A percentile compares a stretch with the other conserved stretches of the same genome.
phyloP scores from a whole-genome alignment of 30 jellyfish, hydroid and myxozoan species.

The Morbakka virulenta region DNA sequence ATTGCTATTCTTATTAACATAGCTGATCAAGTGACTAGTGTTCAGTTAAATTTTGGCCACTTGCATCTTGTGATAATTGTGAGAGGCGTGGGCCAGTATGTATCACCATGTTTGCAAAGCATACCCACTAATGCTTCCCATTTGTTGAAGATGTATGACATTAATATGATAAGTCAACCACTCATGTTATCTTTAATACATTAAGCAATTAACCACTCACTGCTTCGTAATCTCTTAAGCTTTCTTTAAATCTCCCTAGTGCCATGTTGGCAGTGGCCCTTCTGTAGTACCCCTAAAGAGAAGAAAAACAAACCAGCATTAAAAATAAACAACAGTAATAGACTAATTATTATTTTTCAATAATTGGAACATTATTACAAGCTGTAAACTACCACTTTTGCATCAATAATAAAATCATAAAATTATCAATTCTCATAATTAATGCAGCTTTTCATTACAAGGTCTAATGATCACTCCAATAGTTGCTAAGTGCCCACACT shows the following conservation, averaged over 20 bases:
- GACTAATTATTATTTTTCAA: background rate
- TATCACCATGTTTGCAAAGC: no score
- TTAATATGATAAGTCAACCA: background rate
- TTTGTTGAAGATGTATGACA: background rate
- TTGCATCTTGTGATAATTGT: no score
- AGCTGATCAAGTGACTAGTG: no score
- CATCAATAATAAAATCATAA: background rate
- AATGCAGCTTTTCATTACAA: no score
- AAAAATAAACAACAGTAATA: background rate
- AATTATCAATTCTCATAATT: background rate
- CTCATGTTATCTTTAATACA: no score
- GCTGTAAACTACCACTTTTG: background rate
- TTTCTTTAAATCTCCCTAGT: conserved; percentile 84
- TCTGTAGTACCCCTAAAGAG: conserved; percentile 86
- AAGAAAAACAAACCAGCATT: background rate
- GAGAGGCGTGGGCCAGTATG: no score
- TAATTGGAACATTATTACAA: background rate
- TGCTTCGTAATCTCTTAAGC: conserved; percentile 88
- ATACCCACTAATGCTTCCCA: background rate
- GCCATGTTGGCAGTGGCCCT: conserved; percentile 97
- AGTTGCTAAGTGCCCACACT: no score
- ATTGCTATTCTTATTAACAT: no score
- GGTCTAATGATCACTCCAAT: no score
- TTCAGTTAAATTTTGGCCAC: no score
- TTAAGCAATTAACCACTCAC: no score